phyloP scores from a whole-genome alignment of 2,888 invertebrate genomes.

The Pachliopta kotzebuea region DNA sequence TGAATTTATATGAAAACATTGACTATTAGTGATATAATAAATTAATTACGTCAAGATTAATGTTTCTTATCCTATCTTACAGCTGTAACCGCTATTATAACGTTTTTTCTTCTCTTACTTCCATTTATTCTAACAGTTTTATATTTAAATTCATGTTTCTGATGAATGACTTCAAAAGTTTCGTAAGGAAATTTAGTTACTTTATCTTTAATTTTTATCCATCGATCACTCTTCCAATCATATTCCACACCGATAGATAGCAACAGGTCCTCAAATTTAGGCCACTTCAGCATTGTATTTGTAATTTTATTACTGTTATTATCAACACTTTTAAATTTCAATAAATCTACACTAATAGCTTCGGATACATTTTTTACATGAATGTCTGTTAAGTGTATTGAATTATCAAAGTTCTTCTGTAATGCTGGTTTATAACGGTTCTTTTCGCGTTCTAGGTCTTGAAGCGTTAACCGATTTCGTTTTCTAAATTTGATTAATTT shows the following conservation, averaged over 20 bases:
- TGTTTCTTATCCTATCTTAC: slow-evolving; percentile 56
- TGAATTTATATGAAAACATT: slow-evolving; percentile 25
- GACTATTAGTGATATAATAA: slow-evolving; percentile 31
- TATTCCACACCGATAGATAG: slow-evolving; percentile 65
- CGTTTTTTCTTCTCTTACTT: slow-evolving; percentile 66
- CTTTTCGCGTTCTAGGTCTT: background rate
- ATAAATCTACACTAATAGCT: background rate
- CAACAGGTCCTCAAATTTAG: slow-evolving; percentile 69
- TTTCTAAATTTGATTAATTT: slow-evolving; percentile 28
- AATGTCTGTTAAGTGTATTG: slow-evolving; percentile 38
- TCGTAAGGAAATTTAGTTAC: slow-evolving; percentile 36
- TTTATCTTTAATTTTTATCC: slow-evolving; percentile 71
- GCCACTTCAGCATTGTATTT: slow-evolving; percentile 46
- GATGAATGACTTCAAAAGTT: slow-evolving; percentile 44
- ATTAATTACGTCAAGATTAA: slow-evolving; percentile 33
- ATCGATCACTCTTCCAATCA: slow-evolving; percentile 74
- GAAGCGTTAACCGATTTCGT: slow-evolving; percentile 6
- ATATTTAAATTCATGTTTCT: slow-evolving; percentile 70
- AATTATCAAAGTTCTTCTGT: background rate
- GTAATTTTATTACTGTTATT: slow-evolving; percentile 26
- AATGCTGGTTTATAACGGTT: background rate
- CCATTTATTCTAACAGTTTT: slow-evolving; percentile 67
- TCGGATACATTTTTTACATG: slow-evolving; percentile 26
- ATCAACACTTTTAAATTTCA: slow-evolving; percentile 5
- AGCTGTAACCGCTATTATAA: slow-evolving; percentile 71